Base-by-base conservation (phyloP, 2,113 vertebrate species). In the Urocitellus parryii region DNA sequence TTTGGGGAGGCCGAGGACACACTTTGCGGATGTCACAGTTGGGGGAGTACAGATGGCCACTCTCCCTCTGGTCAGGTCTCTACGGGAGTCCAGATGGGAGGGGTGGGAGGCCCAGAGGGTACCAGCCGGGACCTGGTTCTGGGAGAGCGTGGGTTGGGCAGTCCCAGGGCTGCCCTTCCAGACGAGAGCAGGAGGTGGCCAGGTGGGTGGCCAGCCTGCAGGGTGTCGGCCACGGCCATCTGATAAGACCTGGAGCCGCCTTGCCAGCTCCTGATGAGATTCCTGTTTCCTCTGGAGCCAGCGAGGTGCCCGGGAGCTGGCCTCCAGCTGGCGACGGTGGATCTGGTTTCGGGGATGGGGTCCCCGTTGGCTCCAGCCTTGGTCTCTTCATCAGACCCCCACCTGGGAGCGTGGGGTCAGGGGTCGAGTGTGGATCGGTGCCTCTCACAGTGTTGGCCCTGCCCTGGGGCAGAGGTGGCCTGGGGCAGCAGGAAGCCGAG, bases 181-280 rank as follows among this genome's bases (percentile, higher is more conserved):
- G 53, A 87, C 68, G n/a, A 74, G 56, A 80, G 92, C 0, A 1
- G 48, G 51, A 51, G 39, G 77, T 0, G 0, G 72, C 29, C 0
- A 25, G 39, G 32, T 4, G 22, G 48, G 82, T 25, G 56, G 91
- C 63, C 78, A 91, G 85, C 25, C 45, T 37, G 45, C 8, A 29
- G 51, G 87, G 65, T 16, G 18, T 78, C 48, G 18, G 67, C 68
- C 14, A 0, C 25, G 1, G 18, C 76, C 81, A 68, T 61, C 83
- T 65, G 82, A 88, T 72, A 93, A 95, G 85, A n/a, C 8, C 67
- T 42, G 29, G 45, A 53, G 42, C 70, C 56, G 84, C 10, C 11
- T 88, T 82, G 53, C 53, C 42, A 84, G 91, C 56, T 56, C 90
- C 80, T 84, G 70, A 48, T 42, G 32, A 92, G 86, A 61, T 74